Conservation (phyloP, 2,797 vertebrate genomes). For the Peromyscus eremicus region DNA sequence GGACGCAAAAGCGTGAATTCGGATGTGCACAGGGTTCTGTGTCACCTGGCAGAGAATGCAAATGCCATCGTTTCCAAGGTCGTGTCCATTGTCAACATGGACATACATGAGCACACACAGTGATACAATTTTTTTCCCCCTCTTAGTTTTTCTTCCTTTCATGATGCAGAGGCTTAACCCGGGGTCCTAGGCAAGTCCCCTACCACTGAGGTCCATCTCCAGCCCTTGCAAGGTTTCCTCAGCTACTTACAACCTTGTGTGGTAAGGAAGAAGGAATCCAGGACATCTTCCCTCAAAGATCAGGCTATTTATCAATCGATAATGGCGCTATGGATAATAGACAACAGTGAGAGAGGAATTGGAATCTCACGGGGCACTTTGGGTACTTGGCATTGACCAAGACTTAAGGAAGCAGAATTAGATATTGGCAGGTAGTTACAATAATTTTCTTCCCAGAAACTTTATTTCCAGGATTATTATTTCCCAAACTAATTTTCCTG, state of each 20-base stretch:
- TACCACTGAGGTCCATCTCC: too few species aligned
- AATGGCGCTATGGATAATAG: neutral
- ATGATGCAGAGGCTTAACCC: neutral
- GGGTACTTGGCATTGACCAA: neutral
- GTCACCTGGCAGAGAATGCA: constrained; percentile 88
- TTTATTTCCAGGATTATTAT: constrained; percentile 51
- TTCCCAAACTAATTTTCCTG: constrained; percentile 31
- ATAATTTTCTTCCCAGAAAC: neutral
- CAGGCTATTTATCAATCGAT: neutral
- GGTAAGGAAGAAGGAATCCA: neutral
- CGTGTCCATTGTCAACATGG: neutral
- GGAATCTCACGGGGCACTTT: neutral
- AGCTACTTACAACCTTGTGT: neutral
- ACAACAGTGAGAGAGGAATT: neutral
- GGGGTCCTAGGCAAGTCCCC: neutral
- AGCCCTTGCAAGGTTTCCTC: constrained; percentile 3
- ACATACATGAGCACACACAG: neutral
- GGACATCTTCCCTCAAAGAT: neutral
- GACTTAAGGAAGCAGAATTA: constrained; percentile 31
- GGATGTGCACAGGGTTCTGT: constrained; percentile 92
- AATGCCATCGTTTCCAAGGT: constrained; percentile 15
- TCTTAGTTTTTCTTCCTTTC: neutral
- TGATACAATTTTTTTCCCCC: constrained; percentile 4
- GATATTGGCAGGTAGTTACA: neutral
- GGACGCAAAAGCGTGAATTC: constrained; percentile 96